A percentile compares a stretch with the other conserved stretches of the same genome.
Evolutionary conservation across 2,797 vertebrate genomes (phyloP).

Genomic region (Gymnodraco acuticeps): DNA sequence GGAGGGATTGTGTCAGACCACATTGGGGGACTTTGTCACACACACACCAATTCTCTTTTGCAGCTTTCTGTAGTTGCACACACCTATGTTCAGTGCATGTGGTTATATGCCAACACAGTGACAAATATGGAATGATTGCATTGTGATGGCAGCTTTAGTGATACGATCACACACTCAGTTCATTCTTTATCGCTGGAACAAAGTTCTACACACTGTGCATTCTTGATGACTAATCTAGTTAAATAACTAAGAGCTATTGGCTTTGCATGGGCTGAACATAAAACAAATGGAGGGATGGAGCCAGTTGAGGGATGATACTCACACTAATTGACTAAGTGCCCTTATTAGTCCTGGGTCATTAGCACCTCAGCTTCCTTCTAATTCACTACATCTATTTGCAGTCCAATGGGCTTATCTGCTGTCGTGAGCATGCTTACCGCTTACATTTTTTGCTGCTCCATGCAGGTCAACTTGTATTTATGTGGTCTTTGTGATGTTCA

Average conservation of each 20-base stretch:
- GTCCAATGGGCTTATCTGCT: constrained; percentile 17
- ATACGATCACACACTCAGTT: constrained; percentile 8
- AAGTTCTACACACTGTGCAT: constrained; percentile 19
- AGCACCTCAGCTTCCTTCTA: constrained; percentile 56
- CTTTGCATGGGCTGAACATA: constrained; percentile 43
- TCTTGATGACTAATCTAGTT: constrained; percentile 48
- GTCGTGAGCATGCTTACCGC: not conserved
- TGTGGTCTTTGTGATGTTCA: constrained; percentile 39
- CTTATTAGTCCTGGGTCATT: constrained; percentile 64
- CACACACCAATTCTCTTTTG: constrained; percentile 6
- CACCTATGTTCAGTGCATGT: constrained; percentile 1
- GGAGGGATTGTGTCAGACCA: constrained; percentile 33
- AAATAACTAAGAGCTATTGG: constrained; percentile 40
- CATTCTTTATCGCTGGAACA: constrained; percentile 13
- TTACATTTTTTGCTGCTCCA: not conserved
- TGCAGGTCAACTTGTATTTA: constrained; percentile 12
- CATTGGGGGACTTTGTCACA: constrained; percentile 14
- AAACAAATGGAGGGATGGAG: constrained; percentile 40
- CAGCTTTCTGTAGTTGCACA: constrained; percentile 30
- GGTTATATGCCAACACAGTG: not conserved
- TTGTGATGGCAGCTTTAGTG: constrained; percentile 6
- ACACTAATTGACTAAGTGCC: constrained; percentile 61
- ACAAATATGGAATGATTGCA: not conserved
- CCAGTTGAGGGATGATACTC: constrained; percentile 42
- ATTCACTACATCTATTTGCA: constrained; percentile 44